Evolutionary conservation across 35 echinoderm and acorn worm species (phyloP), one percentile per base, ranked within the genome.

Genomic region (Ophiothrix spiculata): DNA sequence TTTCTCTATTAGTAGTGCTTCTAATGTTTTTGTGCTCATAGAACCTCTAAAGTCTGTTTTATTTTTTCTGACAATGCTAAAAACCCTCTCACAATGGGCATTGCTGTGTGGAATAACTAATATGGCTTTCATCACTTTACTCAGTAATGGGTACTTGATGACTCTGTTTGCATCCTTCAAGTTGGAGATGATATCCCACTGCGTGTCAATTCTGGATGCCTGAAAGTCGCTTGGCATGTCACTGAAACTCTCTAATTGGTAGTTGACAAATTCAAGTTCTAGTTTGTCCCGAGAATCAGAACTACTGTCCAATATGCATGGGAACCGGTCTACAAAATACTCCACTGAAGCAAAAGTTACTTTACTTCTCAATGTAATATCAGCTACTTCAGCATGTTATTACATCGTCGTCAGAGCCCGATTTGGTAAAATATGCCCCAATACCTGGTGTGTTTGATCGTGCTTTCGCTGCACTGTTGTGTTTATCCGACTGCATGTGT

Each of bases 71-170:
- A n/a, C n/a, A n/a, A n/a, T n/a, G n/a, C n/a, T n/a, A n/a, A n/a
- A n/a, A n/a, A n/a, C 75, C 15, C 32, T 19, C 75, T 77, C 32
- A 33, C 75, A 77, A n/a, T 19, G 19, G 34, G 75, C 75, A 77
- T 77, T 77, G 19, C 19, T n/a, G 75, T 77, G 75, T 19, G 75
- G 75, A 77, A 77, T 33, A n/a, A 77, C 75, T n/a, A 77, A 33
- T n/a, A 77, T 19, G 19, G 75, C 75, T 77, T 77, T 77, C 75
- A 77, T 77, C 75, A 77, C 75, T 77, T 33, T 77, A 33, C 75
- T 19, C 12, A 77, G 75, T n/a, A 77, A 33, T 77, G 75, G 75
- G 75, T n/a, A 77, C 34, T 33, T 77, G 19, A 19, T 77, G 75
- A 19, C 19, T 77, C 75, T 33, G 34, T 77, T 77, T 77, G 12